Percentiles rank a stretch among this genome's conserved stretches.
phyloP scores from a whole-genome alignment of 2,113 vertebrate genomes.

The Verasper variegatus region DNA sequence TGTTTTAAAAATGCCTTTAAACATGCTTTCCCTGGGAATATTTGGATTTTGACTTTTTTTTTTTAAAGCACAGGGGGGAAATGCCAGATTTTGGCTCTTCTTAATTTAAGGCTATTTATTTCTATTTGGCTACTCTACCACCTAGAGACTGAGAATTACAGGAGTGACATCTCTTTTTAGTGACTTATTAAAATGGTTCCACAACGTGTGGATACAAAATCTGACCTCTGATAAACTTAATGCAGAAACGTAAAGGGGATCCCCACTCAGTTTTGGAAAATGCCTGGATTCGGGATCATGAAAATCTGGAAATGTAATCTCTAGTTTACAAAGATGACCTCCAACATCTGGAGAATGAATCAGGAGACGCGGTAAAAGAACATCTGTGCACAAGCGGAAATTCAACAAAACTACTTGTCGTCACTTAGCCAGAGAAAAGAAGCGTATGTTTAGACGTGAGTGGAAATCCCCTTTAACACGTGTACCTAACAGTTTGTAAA shows the following conservation, averaged over 20 bases:
- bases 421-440: background rate
- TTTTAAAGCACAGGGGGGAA: slow-evolving; percentile 55
- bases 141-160: slow-evolving; percentile 52
- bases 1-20: slow-evolving; percentile 36
- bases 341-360: background rate
- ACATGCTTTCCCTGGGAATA: slow-evolving; percentile 69
- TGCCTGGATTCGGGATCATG: background rate
- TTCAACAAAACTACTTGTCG: background rate
- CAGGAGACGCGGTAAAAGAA: background rate
- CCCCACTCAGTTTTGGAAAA: slow-evolving; percentile 44
- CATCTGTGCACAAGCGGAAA: background rate
- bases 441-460: slow-evolving; percentile 31
- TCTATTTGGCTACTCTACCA: slow-evolving; percentile 64
- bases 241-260: slow-evolving; percentile 56
- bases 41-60: slow-evolving; percentile 36
- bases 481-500: slow-evolving; percentile 48
- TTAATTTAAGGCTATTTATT: slow-evolving; percentile 75
- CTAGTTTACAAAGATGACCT: background rate
- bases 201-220: slow-evolving; percentile 48
- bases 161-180: slow-evolving; percentile 55
- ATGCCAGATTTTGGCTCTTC: slow-evolving; percentile 66
- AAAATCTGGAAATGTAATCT: background rate
- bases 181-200: slow-evolving; percentile 56
- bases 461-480: slow-evolving; percentile 62
- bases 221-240: slow-evolving; percentile 37